Conservation (phyloP, 2,113 vertebrate species). For the Austrofundulus limnaeus region DNA sequence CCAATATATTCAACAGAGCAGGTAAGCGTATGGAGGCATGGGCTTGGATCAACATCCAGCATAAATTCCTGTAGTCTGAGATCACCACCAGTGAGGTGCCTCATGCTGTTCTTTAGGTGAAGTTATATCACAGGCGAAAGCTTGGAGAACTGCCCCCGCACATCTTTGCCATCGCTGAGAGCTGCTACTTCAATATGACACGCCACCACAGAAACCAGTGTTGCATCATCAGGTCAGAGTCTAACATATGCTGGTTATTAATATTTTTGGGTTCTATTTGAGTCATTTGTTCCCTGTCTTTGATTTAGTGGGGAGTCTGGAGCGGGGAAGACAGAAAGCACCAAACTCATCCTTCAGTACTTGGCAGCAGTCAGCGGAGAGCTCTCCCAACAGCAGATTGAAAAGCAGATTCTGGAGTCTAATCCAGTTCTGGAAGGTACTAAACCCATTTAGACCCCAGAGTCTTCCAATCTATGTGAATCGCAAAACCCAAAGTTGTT, state of each 20-base stretch:
- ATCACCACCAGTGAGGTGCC: not conserved
- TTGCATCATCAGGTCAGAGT: constrained; percentile 90
- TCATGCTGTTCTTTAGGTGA: constrained; percentile 60
- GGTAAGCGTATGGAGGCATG: constrained; percentile 64
- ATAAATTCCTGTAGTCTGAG: not conserved
- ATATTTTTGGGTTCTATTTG: not conserved
- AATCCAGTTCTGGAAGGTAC: constrained; percentile 92
- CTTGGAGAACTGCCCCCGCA: constrained; percentile 90
- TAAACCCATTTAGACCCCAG: no score
- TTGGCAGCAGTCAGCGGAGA: constrained; percentile 89
- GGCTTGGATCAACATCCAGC: constrained; percentile 24
- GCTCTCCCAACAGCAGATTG: constrained; percentile 84
- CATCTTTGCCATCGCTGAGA: constrained; percentile 89
- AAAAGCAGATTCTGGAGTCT: constrained; percentile 92
- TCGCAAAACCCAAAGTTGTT: not conserved
- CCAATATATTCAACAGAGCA: constrained; percentile 86
- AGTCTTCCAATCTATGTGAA: no score
- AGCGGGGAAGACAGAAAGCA: constrained; percentile 94
- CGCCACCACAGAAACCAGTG: constrained; percentile 86
- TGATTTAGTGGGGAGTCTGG: constrained; percentile 90
- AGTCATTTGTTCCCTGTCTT: not conserved
- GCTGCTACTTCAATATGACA: constrained; percentile 88
- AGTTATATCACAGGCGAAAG: constrained; percentile 79
- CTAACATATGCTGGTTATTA: no score
- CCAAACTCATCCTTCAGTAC: constrained; percentile 92